Percentiles rank a stretch among this genome's conserved stretches.
Conservation (phyloP, 1,140 invertebrate species). For the Aplysia californica region DNA sequence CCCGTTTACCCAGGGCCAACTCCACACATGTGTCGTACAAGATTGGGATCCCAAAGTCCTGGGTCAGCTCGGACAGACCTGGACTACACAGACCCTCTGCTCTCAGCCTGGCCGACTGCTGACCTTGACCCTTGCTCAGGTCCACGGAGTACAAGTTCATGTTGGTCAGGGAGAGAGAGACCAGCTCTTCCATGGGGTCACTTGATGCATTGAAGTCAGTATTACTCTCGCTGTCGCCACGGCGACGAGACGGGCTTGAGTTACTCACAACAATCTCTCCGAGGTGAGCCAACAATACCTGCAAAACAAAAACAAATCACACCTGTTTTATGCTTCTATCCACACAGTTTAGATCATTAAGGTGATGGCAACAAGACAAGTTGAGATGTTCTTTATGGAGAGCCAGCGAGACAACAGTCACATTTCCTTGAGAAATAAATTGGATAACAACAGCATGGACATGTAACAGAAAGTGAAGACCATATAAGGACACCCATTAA, state of each 20-base stretch:
- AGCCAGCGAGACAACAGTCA: too few species aligned
- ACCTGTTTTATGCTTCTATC: too few species aligned
- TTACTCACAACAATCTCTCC: conserved; percentile 83
- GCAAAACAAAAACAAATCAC: neutral
- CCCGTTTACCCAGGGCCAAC: conserved; percentile 68
- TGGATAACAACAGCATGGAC: too few species aligned
- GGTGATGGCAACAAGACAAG: too few species aligned
- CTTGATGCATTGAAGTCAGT: too few species aligned
- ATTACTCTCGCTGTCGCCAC: neutral
- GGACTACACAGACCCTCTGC: conserved; percentile 13
- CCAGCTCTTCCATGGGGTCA: conserved; percentile 18
- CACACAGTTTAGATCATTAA: too few species aligned
- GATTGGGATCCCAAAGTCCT: conserved; percentile 50
- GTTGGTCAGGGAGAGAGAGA: conserved; percentile 70
- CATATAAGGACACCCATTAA: too few species aligned
- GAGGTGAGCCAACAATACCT: conserved; percentile 90
- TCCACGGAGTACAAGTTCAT: conserved; percentile 90
- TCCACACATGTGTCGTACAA: conserved; percentile 82
- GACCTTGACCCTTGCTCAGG: too few species aligned
- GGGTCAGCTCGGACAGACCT: conserved; percentile 31
- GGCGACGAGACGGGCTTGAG: conserved; percentile 21
- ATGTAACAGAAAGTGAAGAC: too few species aligned
- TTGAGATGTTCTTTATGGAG: too few species aligned
- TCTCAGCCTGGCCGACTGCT: conserved; percentile 46
- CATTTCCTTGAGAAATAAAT: too few species aligned